A percentile compares a stretch with the other conserved stretches of the same genome.
Evolutionary conservation across 35 echinoderm and acorn worm species (phyloP).

Genomic region (Acanthaster planci): DNA sequence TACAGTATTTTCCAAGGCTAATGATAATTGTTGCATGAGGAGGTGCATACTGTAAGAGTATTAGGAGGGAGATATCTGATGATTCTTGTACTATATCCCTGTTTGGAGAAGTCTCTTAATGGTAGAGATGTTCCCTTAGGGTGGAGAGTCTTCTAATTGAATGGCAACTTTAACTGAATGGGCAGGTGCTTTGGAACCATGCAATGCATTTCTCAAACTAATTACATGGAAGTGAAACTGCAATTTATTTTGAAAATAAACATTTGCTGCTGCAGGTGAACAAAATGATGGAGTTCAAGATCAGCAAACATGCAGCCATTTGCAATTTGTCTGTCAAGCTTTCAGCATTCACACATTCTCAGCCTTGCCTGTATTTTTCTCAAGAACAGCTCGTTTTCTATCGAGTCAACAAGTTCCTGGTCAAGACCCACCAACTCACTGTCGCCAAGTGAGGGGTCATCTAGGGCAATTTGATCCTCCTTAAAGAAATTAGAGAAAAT

Average conservation of each 20-base stretch:
- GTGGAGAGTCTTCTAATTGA: too few species aligned
- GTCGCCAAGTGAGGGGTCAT: not conserved
- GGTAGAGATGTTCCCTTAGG: too few species aligned
- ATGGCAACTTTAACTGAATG: too few species aligned
- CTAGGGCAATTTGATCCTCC: conserved; percentile 19
- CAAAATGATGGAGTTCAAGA: not conserved
- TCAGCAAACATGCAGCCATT: conserved; percentile 9
- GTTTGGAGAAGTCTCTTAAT: too few species aligned
- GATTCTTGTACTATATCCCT: too few species aligned
- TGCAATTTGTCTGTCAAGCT: not conserved
- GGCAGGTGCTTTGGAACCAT: too few species aligned
- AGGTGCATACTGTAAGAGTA: too few species aligned
- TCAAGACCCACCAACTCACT: conserved; percentile 8
- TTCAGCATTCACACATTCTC: conserved; percentile 5
- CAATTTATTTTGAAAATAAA: not conserved
- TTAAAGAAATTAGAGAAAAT: conserved; percentile 5
- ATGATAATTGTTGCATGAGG: too few species aligned
- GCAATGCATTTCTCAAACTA: too few species aligned
- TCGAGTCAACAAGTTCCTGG: conserved; percentile 21
- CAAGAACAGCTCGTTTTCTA: conserved; percentile 25
- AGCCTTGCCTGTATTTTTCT: conserved; percentile 17
- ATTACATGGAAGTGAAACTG: too few species aligned
- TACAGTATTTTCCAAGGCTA: too few species aligned
- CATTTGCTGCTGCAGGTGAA: not conserved
- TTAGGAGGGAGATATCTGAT: too few species aligned